phyloP scores from a whole-genome alignment of 2,888 invertebrate genomes.

The Argyresthia albistria region DNA sequence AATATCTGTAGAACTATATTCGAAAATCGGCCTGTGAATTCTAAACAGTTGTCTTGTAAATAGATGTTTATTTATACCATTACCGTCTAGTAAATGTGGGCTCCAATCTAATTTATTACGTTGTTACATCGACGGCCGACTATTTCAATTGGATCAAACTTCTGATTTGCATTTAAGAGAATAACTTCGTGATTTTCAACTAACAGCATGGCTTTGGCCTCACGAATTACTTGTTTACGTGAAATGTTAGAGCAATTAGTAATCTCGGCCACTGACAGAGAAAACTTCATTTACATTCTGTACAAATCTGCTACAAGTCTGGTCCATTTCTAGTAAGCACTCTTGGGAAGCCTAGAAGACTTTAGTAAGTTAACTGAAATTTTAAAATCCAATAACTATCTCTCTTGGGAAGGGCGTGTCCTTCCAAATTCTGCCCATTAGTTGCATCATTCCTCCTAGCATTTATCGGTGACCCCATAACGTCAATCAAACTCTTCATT shows the following conservation, averaged over 20 bases:
- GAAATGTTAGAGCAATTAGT: background rate
- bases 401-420: too few species aligned
- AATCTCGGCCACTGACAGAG: background rate
- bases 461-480: too few species aligned
- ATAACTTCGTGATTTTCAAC: background rate
- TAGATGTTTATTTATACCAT: background rate
- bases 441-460: too few species aligned
- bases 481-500: too few species aligned
- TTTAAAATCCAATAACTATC: too few species aligned
- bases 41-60: background rate
- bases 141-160: background rate
- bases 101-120: background rate
- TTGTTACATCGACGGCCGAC: background rate
- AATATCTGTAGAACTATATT: too few species aligned
- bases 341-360: too few species aligned
- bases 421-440: too few species aligned
- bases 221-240: background rate
- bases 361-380: too few species aligned
- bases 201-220: background rate
- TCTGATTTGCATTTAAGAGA: background rate
- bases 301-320: too few species aligned
- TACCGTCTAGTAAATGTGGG: background rate
- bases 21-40: too few species aligned
- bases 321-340: too few species aligned
- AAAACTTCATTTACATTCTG: background rate